Percentiles rank a stretch among this genome's conserved stretches.
Evolutionary conservation across 2,113 vertebrate genomes (phyloP).

Genomic region (Cavia aperea): DNA sequence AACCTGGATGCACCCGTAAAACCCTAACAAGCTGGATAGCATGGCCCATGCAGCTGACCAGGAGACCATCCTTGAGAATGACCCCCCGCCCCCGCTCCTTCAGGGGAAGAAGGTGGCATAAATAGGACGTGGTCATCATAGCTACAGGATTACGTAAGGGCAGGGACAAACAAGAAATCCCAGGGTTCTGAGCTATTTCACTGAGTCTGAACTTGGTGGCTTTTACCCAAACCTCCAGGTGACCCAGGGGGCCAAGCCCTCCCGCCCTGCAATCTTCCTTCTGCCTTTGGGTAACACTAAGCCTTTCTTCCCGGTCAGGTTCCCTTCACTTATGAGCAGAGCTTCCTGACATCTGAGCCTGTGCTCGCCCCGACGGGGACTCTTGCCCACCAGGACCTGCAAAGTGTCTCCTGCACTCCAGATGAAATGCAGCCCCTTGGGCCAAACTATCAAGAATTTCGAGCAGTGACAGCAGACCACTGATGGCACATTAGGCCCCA

Average conservation of each 20-base stretch:
- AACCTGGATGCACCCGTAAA: background rate
- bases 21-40: background rate
- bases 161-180: background rate
- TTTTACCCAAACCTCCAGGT: background rate
- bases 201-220: accelerated
- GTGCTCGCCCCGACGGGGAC: too few relatives aligned
- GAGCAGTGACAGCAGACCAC: background rate
- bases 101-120: background rate
- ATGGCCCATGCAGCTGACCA: background rate
- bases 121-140: background rate
- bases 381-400: background rate
- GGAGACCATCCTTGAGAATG: background rate
- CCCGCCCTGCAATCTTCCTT: too few relatives aligned
- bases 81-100: too few relatives aligned
- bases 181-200: background rate
- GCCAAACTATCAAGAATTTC: background rate
- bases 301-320: background rate
- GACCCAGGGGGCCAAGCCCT: background rate
- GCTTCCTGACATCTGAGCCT: background rate
- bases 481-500: background rate
- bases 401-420: too few relatives aligned
- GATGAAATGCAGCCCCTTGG: background rate
- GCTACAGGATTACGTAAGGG: background rate
- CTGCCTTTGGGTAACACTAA: background rate
- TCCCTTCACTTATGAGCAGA: background rate